These are phyloP conservation scores for Daktulosphaira vitifoliae DNA, from an alignment of 1,140 invertebrate genomes.

Conservation along the genomic window DNA sequence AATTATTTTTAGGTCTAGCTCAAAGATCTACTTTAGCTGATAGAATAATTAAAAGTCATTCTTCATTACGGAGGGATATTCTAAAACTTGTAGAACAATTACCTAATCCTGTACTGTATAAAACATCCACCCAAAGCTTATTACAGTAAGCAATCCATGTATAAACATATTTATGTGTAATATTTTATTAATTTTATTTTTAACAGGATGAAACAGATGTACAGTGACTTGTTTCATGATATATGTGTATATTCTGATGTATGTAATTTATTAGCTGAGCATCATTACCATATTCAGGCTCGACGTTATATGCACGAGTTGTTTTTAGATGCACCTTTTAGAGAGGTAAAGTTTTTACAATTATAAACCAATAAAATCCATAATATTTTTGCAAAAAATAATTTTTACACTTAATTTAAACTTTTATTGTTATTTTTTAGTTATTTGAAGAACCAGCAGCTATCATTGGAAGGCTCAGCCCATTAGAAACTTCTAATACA, in stretches of 20 bases:
- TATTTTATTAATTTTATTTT: slow-evolving; percentile 14
- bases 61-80: slow-evolving; percentile 47
- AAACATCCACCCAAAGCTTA: slow-evolving; percentile 56
- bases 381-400: no score
- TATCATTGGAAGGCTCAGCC: slow-evolving; percentile 11
- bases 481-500: neutral
- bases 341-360: slow-evolving; percentile 46
- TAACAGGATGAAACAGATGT: slow-evolving; percentile 72
- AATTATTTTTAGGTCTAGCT: slow-evolving; percentile 36
- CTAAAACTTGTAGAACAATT: slow-evolving; percentile 56
- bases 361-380: neutral
- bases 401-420: no score
- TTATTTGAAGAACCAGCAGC: slow-evolving; percentile 14
- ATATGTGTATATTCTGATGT: slow-evolving; percentile 90
- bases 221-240: slow-evolving; percentile 74
- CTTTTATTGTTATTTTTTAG: neutral
- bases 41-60: slow-evolving; percentile 36
- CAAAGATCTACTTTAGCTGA: slow-evolving; percentile 35
- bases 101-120: slow-evolving; percentile 59
- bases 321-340: slow-evolving; percentile 78
- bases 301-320: slow-evolving; percentile 88
- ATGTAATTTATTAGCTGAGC: slow-evolving; percentile 63
- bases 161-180: neutral
- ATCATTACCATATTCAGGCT: slow-evolving; percentile 71
- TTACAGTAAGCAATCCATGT: slow-evolving; percentile 46